phyloP scores from a whole-genome alignment of 1,140 invertebrate genomes.

The Drosophila simulans region DNA sequence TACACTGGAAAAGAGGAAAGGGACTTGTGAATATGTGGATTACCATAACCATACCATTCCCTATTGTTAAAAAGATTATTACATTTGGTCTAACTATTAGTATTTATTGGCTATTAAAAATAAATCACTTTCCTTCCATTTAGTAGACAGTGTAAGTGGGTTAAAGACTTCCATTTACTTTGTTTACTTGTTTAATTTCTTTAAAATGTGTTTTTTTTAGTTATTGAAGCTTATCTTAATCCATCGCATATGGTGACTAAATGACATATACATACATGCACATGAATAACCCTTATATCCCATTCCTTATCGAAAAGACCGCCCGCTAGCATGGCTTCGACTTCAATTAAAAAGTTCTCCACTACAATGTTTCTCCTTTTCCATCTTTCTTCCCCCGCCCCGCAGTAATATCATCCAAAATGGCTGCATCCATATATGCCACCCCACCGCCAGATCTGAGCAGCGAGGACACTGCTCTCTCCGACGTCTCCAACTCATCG shows the following conservation, averaged over 20 bases:
- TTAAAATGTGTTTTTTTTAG: too few species aligned
- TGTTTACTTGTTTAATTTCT: too few species aligned
- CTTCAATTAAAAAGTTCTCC: conserved; percentile 66
- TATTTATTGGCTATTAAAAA: too few species aligned
- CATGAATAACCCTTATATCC: conserved; percentile 17
- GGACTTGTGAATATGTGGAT: background rate
- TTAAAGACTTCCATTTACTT: too few species aligned
- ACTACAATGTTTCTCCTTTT: conserved; percentile 31
- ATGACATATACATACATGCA: conserved; percentile 27
- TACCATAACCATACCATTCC: background rate
- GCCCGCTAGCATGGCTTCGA: conserved; percentile 50
- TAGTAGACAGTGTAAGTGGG: too few species aligned
- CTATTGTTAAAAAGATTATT: background rate
- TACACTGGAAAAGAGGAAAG: conserved; percentile 14
- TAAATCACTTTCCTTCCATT: too few species aligned
- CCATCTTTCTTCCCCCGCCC: background rate
- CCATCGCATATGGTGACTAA: conserved; percentile 4
- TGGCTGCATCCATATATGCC: conserved; percentile 85
- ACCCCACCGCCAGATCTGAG: conserved; percentile 84
- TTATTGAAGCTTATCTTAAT: background rate
- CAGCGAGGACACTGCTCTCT: conserved; percentile 84
- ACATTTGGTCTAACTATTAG: too few species aligned
- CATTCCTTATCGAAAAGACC: background rate
- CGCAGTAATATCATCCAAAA: conserved; percentile 84
- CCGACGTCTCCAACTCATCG: conserved; percentile 84